phyloP scores from a whole-genome alignment of 1,140 invertebrate genomes.

The Trypoxylus dichotomus region DNA sequence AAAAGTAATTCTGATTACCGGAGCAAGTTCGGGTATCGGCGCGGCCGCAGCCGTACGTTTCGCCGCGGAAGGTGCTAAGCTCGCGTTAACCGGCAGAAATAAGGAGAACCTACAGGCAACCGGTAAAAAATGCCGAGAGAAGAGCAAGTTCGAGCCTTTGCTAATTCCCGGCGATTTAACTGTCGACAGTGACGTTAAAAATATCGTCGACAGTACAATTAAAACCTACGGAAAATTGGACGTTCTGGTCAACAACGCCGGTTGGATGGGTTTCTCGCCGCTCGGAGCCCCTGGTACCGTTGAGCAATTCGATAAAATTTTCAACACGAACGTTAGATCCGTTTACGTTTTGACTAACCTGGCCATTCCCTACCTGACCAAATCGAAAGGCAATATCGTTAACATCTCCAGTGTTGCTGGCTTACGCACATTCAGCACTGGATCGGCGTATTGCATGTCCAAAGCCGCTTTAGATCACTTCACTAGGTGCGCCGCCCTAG shows the following conservation, averaged over 20 bases:
- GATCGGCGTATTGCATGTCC: conserved; percentile 75
- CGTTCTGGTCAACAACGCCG: conserved; percentile 79
- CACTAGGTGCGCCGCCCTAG: conserved; percentile 71
- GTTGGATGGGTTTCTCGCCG: conserved; percentile 69
- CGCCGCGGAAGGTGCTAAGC: conserved; percentile 67
- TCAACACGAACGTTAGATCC: conserved; percentile 74
- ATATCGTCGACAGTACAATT: conserved; percentile 63
- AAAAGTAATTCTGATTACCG: conserved; percentile 72
- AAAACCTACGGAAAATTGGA: conserved; percentile 64
- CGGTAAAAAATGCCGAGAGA: conserved; percentile 63
- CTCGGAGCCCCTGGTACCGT: conserved; percentile 76
- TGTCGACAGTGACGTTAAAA: conserved; percentile 65
- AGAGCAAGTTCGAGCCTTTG: conserved; percentile 53
- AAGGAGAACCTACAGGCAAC: conserved; percentile 66
- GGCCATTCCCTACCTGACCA: conserved; percentile 70
- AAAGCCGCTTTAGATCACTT: conserved; percentile 83
- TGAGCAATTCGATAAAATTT: conserved; percentile 72
- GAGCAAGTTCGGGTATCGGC: conserved; percentile 86
- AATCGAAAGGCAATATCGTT: conserved; percentile 74
- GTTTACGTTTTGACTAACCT: conserved; percentile 75
- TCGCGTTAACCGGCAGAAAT: conserved; percentile 77
- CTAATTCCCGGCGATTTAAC: conserved; percentile 66
- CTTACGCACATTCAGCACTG: conserved; percentile 66
- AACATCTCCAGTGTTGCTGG: conserved; percentile 83
- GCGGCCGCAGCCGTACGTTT: conserved; percentile 77